These are phyloP conservation scores for Notoglanidium macrostoma DNA, from an alignment of 2,797 vertebrate genomes.

Conservation along the genomic window DNA sequence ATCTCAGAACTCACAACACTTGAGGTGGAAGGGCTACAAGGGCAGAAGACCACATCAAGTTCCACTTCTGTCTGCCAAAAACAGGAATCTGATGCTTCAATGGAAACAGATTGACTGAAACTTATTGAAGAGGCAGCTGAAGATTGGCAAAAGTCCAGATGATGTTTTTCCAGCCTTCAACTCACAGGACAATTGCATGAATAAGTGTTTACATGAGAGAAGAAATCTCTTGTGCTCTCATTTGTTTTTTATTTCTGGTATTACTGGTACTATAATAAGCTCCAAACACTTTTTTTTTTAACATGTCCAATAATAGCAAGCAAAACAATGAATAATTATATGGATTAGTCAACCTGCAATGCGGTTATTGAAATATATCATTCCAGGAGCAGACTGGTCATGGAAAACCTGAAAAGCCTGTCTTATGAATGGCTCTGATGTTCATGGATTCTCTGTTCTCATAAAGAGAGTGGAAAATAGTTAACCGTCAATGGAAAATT, in stretches of 20 bases:
- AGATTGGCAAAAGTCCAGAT: background rate
- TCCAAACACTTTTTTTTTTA: too few relatives aligned
- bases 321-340: background rate
- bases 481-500: background rate
- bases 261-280: background rate
- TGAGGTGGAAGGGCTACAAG: background rate
- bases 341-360: background rate
- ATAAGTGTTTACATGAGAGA: background rate
- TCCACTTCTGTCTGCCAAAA: background rate
- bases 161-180: background rate
- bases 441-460: background rate
- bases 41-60: background rate
- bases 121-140: background rate
- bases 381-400: too few relatives aligned
- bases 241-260: background rate
- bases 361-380: background rate
- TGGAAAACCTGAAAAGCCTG: constrained; percentile 10
- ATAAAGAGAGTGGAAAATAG: background rate
- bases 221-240: background rate
- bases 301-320: background rate
- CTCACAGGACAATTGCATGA: too few relatives aligned
- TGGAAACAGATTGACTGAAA: background rate
- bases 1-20: background rate
- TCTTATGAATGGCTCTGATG: background rate
- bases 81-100: background rate